Evolutionary conservation across 2,888 invertebrate species (phyloP).

Genomic region (Lissocephala sabroskyi): DNA sequence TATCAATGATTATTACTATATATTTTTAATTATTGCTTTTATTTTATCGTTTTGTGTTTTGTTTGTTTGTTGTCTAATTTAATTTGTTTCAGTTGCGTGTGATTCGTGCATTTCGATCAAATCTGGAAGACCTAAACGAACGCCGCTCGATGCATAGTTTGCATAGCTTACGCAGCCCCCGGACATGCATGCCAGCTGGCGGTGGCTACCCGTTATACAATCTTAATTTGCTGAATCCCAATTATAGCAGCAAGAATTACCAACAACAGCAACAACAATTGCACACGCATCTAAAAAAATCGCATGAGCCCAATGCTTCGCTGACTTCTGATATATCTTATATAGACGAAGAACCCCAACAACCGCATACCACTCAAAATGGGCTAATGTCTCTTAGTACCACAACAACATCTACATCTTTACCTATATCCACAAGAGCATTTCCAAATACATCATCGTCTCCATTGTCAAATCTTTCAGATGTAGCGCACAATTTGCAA

Average conservation of each 20-base stretch:
- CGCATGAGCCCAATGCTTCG: conserved; percentile 39
- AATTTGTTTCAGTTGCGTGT: conserved; percentile 95
- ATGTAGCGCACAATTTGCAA: conserved; percentile 35
- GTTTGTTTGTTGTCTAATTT: conserved; percentile 71
- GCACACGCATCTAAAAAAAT: conserved; percentile 46
- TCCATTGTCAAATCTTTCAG: too few species aligned
- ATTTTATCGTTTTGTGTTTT: conserved; percentile 45
- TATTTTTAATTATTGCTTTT: conserved; percentile 28
- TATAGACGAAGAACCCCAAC: conserved; percentile 78
- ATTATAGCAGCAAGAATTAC: conserved; percentile 43
- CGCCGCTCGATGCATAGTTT: conserved; percentile 98
- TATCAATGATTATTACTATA: too few species aligned
- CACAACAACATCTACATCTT: background rate
- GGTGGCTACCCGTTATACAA: conserved; percentile 61
- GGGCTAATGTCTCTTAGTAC: conserved; percentile 31
- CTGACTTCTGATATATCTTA: conserved; percentile 79
- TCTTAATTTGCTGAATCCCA: conserved; percentile 63
- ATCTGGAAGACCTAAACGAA: conserved; percentile 99
- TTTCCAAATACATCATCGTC: conserved; percentile 10
- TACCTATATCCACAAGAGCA: conserved; percentile 11
- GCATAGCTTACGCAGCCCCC: conserved; percentile 91
- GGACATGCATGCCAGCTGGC: conserved; percentile 75
- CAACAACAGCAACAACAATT: conserved; percentile 30
- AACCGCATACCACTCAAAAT: conserved; percentile 38
- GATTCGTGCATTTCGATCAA: conserved; percentile 99